These are phyloP conservation scores for Dexiosoma caninum DNA, from an alignment of 2,888 invertebrate genomes.

Conservation along the genomic window DNA sequence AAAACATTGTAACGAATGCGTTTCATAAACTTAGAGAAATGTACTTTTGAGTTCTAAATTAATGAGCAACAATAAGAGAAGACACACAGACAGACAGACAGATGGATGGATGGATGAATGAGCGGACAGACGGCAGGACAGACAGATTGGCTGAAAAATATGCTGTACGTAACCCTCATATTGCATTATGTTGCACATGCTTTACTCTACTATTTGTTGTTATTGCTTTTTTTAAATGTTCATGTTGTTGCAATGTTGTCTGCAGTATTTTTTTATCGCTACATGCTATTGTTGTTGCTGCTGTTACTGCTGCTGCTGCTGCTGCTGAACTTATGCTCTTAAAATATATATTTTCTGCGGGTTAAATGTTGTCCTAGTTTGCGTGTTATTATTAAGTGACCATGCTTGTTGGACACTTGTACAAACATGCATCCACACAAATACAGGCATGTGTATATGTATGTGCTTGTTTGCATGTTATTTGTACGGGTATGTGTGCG, in stretches of 20 bases:
- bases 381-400: slow-evolving; percentile 61
- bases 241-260: slow-evolving; percentile 48
- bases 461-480: not conserved
- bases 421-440: not conserved
- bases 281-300: too few species aligned
- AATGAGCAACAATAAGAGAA: slow-evolving; percentile 26
- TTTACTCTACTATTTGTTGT: not conserved
- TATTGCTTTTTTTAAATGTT: slow-evolving; percentile 13
- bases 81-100: not conserved
- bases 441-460: not conserved
- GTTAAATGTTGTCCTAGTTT: slow-evolving; percentile 63
- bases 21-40: slow-evolving; percentile 30
- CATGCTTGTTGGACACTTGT: slow-evolving; percentile 38
- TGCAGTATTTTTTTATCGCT: slow-evolving; percentile 23
- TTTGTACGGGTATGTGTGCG: not conserved
- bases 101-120: not conserved
- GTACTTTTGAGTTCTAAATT: slow-evolving; percentile 46
- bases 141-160: not conserved
- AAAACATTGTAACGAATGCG: not conserved
- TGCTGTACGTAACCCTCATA: slow-evolving; percentile 34
- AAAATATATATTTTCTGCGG: slow-evolving; percentile 60
- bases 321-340: slow-evolving; percentile 31
- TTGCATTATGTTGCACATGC: slow-evolving; percentile 41
- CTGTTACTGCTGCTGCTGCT: too few species aligned
- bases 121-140: not conserved